Evolutionary conservation across 2,113 vertebrate genomes (phyloP).

Genomic region (Chloroceryle aenea): DNA sequence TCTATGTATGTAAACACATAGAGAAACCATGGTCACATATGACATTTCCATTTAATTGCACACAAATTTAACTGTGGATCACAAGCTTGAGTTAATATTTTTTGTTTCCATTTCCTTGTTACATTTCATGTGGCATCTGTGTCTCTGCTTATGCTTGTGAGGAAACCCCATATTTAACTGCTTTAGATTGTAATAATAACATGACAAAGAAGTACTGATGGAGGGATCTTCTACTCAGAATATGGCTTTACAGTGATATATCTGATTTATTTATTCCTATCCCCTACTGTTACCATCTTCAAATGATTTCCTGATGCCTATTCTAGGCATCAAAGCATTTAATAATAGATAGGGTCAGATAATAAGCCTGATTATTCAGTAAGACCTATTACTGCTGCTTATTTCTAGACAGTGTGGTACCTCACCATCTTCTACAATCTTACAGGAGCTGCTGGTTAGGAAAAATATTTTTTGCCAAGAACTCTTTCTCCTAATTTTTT

Average conservation of each 20-base stretch:
- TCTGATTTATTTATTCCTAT: not conserved
- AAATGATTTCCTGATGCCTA: not conserved
- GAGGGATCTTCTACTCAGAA: not conserved
- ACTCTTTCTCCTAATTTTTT: not conserved
- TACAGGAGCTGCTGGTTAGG: not conserved
- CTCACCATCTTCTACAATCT: not conserved
- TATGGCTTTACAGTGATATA: not conserved
- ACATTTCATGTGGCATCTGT: not conserved
- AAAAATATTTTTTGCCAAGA: not conserved
- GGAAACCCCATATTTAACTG: not conserved
- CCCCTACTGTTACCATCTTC: not conserved
- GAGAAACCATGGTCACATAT: not conserved
- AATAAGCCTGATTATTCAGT: not conserved
- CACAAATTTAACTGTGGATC: not conserved
- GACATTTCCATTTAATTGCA: constrained; percentile 33
- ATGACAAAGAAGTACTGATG: not conserved
- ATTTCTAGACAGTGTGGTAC: not conserved
- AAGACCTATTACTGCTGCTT: not conserved
- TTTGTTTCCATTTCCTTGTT: not conserved
- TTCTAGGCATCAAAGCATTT: not conserved
- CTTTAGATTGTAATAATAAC: not conserved
- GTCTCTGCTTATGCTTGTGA: not conserved
- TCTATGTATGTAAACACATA: not conserved
- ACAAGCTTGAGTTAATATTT: not conserved
- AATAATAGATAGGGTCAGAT: not conserved